Conservation (phyloP, 2,113 vertebrate species). For the Oenanthe oenanthe region DNA sequence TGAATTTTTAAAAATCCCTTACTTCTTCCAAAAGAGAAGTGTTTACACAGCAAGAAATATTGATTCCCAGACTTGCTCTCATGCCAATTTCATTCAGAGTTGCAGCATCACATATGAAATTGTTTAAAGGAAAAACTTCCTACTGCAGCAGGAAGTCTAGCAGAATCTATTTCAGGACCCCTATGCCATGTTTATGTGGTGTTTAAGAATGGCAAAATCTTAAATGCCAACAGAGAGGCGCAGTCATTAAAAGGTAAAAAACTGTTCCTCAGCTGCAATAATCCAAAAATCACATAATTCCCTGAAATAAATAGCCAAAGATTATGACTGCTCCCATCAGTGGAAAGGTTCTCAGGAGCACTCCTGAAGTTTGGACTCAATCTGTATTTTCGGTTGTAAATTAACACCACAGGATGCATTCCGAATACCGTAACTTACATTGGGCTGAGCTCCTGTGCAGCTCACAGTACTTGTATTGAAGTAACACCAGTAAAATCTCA, state of each 20-base stretch:
- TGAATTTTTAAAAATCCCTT: not conserved
- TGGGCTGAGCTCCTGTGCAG: not conserved
- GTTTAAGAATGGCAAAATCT: not conserved
- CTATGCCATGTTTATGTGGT: not conserved
- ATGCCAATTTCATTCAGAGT: not conserved
- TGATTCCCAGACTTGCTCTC: not conserved
- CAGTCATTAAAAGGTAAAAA: not conserved
- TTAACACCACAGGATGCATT: not conserved
- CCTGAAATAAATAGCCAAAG: not conserved
- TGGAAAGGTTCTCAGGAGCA: not conserved
- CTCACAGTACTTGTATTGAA: not conserved
- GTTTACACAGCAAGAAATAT: not conserved
- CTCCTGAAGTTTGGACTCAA: not conserved
- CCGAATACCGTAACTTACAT: accelerated
- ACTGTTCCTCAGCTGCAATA: not conserved
- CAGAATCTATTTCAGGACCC: not conserved
- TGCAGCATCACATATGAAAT: not conserved
- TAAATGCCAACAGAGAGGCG: not conserved
- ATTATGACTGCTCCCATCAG: not conserved
- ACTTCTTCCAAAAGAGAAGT: not conserved
- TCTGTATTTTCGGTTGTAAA: not conserved
- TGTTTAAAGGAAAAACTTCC: not conserved
- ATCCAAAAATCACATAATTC: not conserved
- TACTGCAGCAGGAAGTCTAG: not conserved
- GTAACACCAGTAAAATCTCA: not conserved